Conservation (phyloP, 2,797 vertebrate genomes). For the Cyclopterus lumpus region DNA sequence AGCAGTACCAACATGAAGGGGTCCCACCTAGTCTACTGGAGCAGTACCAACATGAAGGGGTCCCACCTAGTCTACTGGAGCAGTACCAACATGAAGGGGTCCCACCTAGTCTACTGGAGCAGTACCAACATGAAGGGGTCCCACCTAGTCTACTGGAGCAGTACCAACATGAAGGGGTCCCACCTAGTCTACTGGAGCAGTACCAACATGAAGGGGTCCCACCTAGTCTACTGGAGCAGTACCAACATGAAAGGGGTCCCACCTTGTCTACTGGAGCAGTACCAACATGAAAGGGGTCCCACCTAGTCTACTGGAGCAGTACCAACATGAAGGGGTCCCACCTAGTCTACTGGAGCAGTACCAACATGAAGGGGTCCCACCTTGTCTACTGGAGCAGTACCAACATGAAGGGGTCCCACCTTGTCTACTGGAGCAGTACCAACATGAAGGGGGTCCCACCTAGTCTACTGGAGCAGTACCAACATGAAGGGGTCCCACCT, state of each 20-base stretch:
- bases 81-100: no score
- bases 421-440: constrained; percentile 61
- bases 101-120: constrained; percentile 83
- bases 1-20: no score
- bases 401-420: constrained; percentile 76
- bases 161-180: not conserved
- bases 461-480: constrained; percentile 61
- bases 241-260: not conserved
- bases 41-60: no score
- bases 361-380: constrained; percentile 69
- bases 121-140: not conserved
- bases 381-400: constrained; percentile 72
- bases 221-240: constrained; percentile 82
- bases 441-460: constrained; percentile 76
- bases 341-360: constrained; percentile 78
- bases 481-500: constrained; percentile 77
- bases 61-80: constrained; percentile 83
- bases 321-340: constrained; percentile 54
- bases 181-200: constrained; percentile 83
- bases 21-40: constrained; percentile 83
- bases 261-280: constrained; percentile 82
- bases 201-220: not conserved
- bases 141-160: constrained; percentile 83
- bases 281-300: not conserved
- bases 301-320: constrained; percentile 82